A percentile compares a stretch with the other conserved stretches of the same genome.
Evolutionary conservation across 2,888 invertebrate genomes (phyloP).

Genomic region (Platycheirus rosarum): DNA sequence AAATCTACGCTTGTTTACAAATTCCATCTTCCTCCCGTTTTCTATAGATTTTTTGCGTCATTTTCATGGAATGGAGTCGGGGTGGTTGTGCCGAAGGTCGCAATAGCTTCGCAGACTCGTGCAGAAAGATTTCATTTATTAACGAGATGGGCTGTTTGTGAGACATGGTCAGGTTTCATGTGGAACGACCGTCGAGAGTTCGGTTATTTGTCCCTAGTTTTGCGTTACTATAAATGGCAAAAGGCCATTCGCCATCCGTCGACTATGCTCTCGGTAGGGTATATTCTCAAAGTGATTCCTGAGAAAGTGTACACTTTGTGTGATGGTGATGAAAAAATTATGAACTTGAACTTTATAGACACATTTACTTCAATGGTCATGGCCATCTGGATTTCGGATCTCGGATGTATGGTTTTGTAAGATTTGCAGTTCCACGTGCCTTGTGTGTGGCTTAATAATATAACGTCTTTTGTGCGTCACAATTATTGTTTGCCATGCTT

Average conservation of each 20-base stretch:
- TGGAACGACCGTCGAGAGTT: conserved; percentile 59
- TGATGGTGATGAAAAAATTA: conserved; percentile 34
- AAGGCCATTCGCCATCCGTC: conserved; percentile 28
- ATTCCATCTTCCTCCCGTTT: conserved; percentile 65
- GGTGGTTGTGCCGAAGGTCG: conserved; percentile 31
- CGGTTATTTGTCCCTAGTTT: conserved; percentile 72
- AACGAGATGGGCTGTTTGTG: conserved; percentile 61
- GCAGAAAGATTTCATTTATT: conserved; percentile 69
- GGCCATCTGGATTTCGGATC: neutral
- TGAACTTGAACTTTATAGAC: conserved; percentile 41
- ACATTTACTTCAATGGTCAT: conserved; percentile 14
- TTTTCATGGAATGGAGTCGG: neutral
- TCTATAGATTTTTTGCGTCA: neutral
- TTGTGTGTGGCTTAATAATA: neutral
- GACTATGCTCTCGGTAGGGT: neutral
- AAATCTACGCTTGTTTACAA: conserved; percentile 72
- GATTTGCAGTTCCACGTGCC: conserved; percentile 1
- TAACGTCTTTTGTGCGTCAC: too few species aligned
- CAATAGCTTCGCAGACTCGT: conserved; percentile 49
- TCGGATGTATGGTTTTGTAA: conserved; percentile 7
- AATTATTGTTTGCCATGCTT: neutral
- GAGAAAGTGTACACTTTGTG: conserved; percentile 5
- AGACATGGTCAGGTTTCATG: conserved; percentile 40
- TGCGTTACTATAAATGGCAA: conserved; percentile 69
- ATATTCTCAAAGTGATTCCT: conserved; percentile 43